Evolutionary conservation across 2,113 vertebrate species (phyloP).

Genomic region (Synchiropus splendidus): DNA sequence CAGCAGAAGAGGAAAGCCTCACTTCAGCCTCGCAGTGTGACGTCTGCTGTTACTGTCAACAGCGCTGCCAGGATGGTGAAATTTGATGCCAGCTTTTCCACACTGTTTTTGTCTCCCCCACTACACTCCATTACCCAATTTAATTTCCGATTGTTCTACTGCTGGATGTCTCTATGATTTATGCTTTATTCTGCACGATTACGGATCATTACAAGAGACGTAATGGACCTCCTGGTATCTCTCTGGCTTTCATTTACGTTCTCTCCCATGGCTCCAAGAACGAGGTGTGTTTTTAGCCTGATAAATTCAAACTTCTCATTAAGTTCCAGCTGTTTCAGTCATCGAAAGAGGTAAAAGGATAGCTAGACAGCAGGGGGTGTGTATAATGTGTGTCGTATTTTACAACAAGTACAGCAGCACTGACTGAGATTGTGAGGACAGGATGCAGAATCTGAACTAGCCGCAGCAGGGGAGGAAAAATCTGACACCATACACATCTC

Average conservation of each 20-base stretch:
- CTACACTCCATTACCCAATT: slow-evolving; percentile 50
- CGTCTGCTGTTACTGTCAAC: slow-evolving; percentile 15
- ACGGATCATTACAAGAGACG: slow-evolving; percentile 44
- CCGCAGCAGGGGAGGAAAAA: no score
- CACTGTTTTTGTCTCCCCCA: slow-evolving; percentile 21
- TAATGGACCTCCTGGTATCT: slow-evolving; percentile 20
- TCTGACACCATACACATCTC: no score
- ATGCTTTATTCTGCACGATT: slow-evolving; percentile 29
- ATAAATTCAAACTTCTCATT: slow-evolving; percentile 4
- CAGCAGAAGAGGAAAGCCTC: slow-evolving; percentile 6
- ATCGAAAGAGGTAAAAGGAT: no score
- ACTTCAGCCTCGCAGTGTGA: slow-evolving; percentile 28
- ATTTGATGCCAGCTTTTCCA: slow-evolving; percentile 27
- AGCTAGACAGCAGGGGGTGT: no score
- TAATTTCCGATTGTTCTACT: slow-evolving; percentile 42
- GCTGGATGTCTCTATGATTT: slow-evolving; percentile 35
- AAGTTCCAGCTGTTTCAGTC: slow-evolving; percentile 20
- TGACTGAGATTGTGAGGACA: no score
- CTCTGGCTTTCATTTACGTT: slow-evolving; percentile 13
- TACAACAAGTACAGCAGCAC: no score
- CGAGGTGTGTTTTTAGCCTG: slow-evolving; percentile 10
- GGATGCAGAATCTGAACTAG: no score
- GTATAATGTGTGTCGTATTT: no score
- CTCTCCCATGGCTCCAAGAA: slow-evolving; percentile 5
- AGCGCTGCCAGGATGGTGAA: slow-evolving; percentile 18